Conservation (phyloP, 2,113 vertebrate species). For the Actenoides hombroni region DNA sequence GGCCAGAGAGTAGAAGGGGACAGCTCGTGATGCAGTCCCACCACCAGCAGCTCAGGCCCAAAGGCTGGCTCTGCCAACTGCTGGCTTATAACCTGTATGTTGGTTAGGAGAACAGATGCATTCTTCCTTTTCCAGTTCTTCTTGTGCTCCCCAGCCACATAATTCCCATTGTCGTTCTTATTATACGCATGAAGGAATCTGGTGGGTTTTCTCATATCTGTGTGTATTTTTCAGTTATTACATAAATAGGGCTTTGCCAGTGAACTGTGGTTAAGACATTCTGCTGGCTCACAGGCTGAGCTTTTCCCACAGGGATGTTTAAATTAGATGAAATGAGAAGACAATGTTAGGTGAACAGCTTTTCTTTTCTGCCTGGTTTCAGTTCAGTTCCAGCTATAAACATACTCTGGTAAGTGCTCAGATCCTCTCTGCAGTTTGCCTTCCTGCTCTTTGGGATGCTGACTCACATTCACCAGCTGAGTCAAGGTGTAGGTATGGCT, state of each 20-base stretch:
- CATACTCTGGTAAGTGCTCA: background rate
- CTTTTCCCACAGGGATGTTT: background rate
- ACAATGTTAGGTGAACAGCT: background rate
- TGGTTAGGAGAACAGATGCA: background rate
- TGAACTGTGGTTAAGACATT: background rate
- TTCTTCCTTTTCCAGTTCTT: background rate
- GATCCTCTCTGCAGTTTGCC: fast-evolving
- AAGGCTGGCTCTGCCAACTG: background rate
- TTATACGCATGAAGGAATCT: background rate
- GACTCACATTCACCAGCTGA: background rate
- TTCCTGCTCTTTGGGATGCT: background rate
- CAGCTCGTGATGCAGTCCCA: background rate
- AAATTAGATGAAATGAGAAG: background rate
- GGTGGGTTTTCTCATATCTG: background rate
- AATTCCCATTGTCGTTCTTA: background rate
- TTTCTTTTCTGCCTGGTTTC: background rate
- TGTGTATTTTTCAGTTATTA: background rate
- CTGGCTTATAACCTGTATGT: background rate
- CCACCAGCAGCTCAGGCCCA: background rate
- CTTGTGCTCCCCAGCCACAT: background rate
- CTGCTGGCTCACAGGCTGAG: background rate
- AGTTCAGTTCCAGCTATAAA: background rate
- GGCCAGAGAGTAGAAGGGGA: background rate
- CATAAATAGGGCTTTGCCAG: background rate
- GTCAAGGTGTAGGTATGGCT: background rate